Conservation (phyloP, 2,888 invertebrate genomes). For the Xylota segnis region DNA sequence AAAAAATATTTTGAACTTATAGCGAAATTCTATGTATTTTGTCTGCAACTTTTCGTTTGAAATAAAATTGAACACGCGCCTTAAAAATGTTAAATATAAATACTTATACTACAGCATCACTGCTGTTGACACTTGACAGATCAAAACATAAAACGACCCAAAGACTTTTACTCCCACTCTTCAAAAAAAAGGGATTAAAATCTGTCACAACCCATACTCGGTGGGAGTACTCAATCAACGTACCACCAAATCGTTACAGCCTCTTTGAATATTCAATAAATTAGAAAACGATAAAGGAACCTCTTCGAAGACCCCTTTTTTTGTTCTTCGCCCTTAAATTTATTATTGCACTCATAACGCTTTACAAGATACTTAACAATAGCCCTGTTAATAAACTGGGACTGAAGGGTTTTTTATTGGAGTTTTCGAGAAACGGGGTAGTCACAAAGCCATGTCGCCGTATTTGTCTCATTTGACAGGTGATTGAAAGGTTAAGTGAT, state of each 20-base stretch:
- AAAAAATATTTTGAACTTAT: no score
- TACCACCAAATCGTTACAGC: constrained; percentile 34
- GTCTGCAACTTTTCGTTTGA: not conserved
- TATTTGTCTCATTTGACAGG: constrained; percentile 54
- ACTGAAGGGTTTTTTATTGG: constrained; percentile 1
- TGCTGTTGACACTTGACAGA: constrained; percentile 40
- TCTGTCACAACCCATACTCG: constrained; percentile 32
- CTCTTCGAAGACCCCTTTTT: constrained; percentile 31
- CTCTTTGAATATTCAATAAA: constrained; percentile 57
- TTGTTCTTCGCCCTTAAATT: not conserved
- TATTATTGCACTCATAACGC: constrained; percentile 6
- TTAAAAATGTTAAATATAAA: not conserved
- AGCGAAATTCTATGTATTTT: not conserved
- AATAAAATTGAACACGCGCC: not conserved
- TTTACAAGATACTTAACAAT: constrained; percentile 9
- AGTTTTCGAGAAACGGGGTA: not conserved
- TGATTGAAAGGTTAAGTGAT: constrained; percentile 67
- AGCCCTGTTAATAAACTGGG: not conserved
- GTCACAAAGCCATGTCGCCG: constrained; percentile 31
- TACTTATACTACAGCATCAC: not conserved
- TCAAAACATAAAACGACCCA: constrained; percentile 18
- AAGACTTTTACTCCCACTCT: not conserved
- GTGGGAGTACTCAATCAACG: constrained; percentile 32
- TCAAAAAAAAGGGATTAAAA: constrained; percentile 39
- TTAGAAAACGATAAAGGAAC: constrained; percentile 48